phyloP scores from a whole-genome alignment of 2,888 invertebrate genomes.

The Autographa gamma region DNA sequence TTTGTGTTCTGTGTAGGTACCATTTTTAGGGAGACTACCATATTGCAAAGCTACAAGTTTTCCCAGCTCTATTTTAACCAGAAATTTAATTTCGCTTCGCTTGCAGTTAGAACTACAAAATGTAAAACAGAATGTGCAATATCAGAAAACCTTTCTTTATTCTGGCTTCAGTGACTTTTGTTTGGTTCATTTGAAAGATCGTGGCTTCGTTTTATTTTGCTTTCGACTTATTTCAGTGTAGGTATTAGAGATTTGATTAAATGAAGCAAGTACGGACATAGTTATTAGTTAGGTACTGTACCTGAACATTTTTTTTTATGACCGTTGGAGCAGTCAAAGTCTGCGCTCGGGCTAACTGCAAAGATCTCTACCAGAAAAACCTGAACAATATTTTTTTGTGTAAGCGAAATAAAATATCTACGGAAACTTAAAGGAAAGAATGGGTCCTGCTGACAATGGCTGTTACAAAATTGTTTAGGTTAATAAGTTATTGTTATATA shows the following conservation, averaged over 20 bases:
- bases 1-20: no score
- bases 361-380: no score
- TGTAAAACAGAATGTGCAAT: slow-evolving; percentile 16
- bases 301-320: not conserved
- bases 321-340: no score
- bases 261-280: not conserved
- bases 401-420: not conserved
- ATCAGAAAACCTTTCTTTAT: slow-evolving; percentile 6
- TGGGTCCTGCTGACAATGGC: no score
- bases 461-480: no score
- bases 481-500: no score
- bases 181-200: slow-evolving; percentile 3
- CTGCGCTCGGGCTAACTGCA: no score
- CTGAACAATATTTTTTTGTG: no score
- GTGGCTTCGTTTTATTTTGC: not conserved
- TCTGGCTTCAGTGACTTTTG: not conserved
- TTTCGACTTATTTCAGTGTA: not conserved
- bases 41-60: slow-evolving; percentile 19
- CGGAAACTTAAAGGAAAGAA: no score
- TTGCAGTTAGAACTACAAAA: slow-evolving; percentile 9
- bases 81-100: slow-evolving; percentile 24
- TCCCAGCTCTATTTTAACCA: slow-evolving; percentile 27
- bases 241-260: not conserved
- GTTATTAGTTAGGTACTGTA: not conserved
- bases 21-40: not conserved